These are phyloP conservation scores for Heliornis fulica DNA, from an alignment of 2,113 vertebrate genomes.

Conservation along the genomic window DNA sequence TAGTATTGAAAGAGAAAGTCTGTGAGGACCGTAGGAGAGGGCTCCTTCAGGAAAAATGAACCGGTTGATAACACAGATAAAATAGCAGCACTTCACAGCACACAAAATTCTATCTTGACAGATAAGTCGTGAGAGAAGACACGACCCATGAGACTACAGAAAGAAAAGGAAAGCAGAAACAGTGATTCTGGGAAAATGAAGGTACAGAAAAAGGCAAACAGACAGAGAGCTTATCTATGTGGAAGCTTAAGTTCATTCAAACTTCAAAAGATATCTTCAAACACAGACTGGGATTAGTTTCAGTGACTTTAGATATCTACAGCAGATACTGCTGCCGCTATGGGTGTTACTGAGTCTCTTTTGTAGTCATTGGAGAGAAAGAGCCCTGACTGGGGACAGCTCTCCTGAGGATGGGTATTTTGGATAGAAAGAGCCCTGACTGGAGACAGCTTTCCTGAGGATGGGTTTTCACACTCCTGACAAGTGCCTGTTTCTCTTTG, in stretches of 20 bases:
- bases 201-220: background rate
- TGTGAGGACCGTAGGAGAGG: background rate
- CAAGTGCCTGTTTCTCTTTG: background rate
- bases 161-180: background rate
- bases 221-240: background rate
- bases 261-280: background rate
- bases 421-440: background rate
- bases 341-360: background rate
- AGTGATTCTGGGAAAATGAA: background rate
- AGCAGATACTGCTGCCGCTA: background rate
- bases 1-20: background rate
- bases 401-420: background rate
- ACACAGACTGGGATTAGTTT: background rate
- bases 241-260: background rate
- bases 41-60: background rate
- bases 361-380: background rate
- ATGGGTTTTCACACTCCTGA: background rate
- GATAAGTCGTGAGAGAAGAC: background rate
- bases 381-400: background rate
- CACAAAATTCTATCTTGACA: background rate
- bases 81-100: background rate
- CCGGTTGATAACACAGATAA: background rate
- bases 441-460: background rate
- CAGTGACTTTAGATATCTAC: background rate
- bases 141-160: background rate